These are phyloP conservation scores for Clarias pachynema DNA, from an alignment of 2,797 vertebrate species.

Conservation along the genomic window DNA sequence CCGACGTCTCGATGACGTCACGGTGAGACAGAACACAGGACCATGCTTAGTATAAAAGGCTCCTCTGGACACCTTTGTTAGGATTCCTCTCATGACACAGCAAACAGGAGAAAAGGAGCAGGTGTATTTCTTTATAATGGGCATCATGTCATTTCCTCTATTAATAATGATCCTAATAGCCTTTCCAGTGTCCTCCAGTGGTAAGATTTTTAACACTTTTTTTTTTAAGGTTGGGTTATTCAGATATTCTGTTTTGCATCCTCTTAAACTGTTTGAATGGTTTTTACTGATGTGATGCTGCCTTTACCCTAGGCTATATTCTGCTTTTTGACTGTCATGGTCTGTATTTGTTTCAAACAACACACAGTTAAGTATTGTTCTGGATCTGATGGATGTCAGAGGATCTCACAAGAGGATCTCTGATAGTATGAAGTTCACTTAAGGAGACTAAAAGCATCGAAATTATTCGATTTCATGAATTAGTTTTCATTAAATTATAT, in stretches of 20 bases:
- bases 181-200: slow-evolving; percentile 34
- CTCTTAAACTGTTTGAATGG: background rate
- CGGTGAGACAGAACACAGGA: slow-evolving; percentile 53
- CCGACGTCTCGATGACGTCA: slow-evolving; percentile 75
- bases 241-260: background rate
- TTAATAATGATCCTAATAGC: slow-evolving; percentile 28
- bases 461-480: too few relatives aligned
- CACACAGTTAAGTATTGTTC: background rate
- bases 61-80: slow-evolving; percentile 44
- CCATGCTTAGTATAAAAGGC: slow-evolving; percentile 73
- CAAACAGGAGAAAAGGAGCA: slow-evolving; percentile 34
- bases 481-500: slow-evolving; percentile 18
- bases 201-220: slow-evolving; percentile 39
- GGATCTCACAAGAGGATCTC: background rate
- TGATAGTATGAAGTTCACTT: slow-evolving; percentile 23
- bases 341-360: background rate
- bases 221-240: background rate
- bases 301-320: background rate
- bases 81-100: slow-evolving; percentile 40
- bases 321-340: background rate
- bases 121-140: slow-evolving; percentile 14
- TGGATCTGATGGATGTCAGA: background rate
- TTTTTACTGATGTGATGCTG: slow-evolving; percentile 4
- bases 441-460: background rate
- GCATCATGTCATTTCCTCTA: slow-evolving; percentile 21